These are phyloP conservation scores for Sipha maydis DNA, from an alignment of 2,888 invertebrate species.

Conservation along the genomic window DNA sequence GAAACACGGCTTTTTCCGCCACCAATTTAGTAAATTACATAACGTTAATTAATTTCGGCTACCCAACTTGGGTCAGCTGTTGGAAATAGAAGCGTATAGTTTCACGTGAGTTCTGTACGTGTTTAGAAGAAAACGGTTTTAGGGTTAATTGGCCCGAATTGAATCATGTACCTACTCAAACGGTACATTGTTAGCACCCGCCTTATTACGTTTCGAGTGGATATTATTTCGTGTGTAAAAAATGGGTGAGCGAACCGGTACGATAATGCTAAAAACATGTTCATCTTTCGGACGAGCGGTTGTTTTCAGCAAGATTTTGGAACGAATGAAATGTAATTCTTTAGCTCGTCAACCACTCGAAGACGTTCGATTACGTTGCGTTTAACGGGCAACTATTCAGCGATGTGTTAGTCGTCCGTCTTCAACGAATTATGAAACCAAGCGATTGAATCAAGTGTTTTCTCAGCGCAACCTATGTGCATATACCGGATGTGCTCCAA, in stretches of 20 bases:
- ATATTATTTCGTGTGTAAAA: neutral
- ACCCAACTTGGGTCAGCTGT: neutral
- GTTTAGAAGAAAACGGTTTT: neutral
- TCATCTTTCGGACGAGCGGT: neutral
- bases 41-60: conserved; percentile 2
- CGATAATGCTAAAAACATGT: neutral
- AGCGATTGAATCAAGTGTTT: conserved; percentile 13
- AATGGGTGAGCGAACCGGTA: neutral
- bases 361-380: neutral
- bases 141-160: neutral
- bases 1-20: neutral
- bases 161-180: too few relatives aligned
- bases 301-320: neutral
- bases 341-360: conserved; percentile 2
- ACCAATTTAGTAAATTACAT: neutral
- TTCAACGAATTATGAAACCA: conserved; percentile 5
- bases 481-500: too few relatives aligned
- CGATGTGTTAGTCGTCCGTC: neutral
- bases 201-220: neutral
- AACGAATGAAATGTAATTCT: conserved; percentile 7
- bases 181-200: too few relatives aligned
- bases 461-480: too few relatives aligned
- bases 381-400: conserved; percentile 23
- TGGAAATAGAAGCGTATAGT: neutral
- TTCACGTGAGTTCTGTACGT: neutral